Conservation (phyloP, 1,140 invertebrate species). For the Littorina saxatilis region DNA sequence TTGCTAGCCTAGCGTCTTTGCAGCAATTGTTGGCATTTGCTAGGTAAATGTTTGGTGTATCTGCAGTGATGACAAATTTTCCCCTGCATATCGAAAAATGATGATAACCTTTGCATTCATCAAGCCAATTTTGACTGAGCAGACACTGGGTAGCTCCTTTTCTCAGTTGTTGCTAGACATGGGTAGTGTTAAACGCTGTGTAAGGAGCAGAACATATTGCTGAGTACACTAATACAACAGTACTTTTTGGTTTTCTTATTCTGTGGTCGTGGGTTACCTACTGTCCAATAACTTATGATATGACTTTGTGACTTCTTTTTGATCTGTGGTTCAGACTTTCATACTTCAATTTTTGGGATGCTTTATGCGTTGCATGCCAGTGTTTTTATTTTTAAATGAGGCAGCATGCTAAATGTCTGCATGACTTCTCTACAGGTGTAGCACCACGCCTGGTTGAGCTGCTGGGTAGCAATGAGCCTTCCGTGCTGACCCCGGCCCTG, state of each 20-base stretch:
- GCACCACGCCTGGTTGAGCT: constrained; percentile 95
- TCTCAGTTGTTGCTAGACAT: no score
- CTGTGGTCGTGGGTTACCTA: no score
- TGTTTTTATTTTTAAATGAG: background rate
- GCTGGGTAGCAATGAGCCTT: constrained; percentile 85
- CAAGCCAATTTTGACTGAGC: constrained; percentile 21
- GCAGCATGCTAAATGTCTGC: background rate
- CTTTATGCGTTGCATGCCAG: background rate
- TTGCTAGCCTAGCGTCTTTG: no score
- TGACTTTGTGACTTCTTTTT: no score
- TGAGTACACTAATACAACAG: no score
- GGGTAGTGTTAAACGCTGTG: no score
- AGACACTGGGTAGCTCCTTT: background rate
- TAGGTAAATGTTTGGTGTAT: no score
- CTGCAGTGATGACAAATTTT: constrained; percentile 20
- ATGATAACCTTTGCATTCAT: background rate
- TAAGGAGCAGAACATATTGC: no score
- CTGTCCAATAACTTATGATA: no score
- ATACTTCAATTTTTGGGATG: no score
- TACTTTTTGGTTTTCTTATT: no score
- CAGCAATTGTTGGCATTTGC: no score
- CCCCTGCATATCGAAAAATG: constrained; percentile 24
- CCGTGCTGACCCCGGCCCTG: constrained; percentile 73
- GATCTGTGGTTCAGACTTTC: background rate
- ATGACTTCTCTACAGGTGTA: constrained; percentile 83